Base-by-base conservation (phyloP, 1,140 invertebrate species). In the Lucilia cuprina region DNA sequence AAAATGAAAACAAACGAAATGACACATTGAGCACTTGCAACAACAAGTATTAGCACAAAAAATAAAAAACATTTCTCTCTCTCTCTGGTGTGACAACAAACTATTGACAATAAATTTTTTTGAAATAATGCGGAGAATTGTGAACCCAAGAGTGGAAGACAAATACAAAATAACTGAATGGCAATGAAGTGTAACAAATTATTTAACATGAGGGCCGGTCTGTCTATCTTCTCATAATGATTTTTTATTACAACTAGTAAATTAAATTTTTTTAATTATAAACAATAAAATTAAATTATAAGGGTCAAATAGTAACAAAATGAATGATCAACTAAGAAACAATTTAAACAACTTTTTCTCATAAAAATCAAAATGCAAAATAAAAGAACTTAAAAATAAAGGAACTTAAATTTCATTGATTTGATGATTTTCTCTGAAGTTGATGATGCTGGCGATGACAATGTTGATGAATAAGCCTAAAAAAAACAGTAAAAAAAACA, bases 131-230 rank as follows among this genome's bases (percentile, higher is more conserved):
- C n/a, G 4, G 55, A 17, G 55, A 60, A 60, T 60, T 60, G 55
- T n/a, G 55, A 60, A 60, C 13, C 50, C 13, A 60, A 14, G 7
- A 60, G 14, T n/a, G 7, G 7, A 60, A 2, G 5, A n/a, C 14
- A n/a, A n/a, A 60, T 30, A 30, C 25, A 30, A 30, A 30, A 65
- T 70, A 12, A 21, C n/a, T 19, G 65, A 21, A 21, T 70, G 65
- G n/a, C 65, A 70, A 21, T 70, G 65, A 70, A 21, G 65, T 70
- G 65, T 70, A 70, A 70, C 19, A 70, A 70, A 70, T 70, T 21
- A 21, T 70, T 70, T 21, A 19, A n/a, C 10, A 70, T 70, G 65
- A 70, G 65, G 65, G 65, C 19, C n/a, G 7, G 14, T 14, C 5
- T 30, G 3, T 30, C 25, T 30, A 30, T 30, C 10, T 70, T 12